These are phyloP conservation scores for Pseudonaja textilis DNA, from an alignment of 2,113 vertebrate genomes.

Conservation along the genomic window DNA sequence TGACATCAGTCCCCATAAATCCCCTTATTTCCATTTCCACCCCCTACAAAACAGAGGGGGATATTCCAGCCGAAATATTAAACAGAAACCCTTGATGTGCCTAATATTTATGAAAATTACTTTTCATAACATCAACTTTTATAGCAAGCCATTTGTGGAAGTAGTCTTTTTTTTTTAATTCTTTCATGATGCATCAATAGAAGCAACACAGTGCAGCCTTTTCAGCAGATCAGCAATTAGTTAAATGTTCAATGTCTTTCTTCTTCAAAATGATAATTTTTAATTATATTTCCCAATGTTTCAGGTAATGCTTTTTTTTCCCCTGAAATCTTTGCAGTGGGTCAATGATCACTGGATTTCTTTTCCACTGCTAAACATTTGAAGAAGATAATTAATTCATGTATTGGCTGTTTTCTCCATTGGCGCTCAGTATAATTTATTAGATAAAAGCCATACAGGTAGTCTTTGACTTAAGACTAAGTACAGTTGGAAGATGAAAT, in stretches of 20 bases:
- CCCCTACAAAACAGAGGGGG: background rate
- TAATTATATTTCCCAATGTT: background rate
- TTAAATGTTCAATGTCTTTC: constrained; percentile 62
- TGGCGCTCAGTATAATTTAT: background rate
- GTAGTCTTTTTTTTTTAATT: background rate
- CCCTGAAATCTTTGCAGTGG: constrained; percentile 40
- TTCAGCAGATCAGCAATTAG: constrained; percentile 64
- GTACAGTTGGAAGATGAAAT: background rate
- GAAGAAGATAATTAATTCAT: background rate
- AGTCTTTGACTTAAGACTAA: background rate
- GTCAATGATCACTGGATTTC: background rate
- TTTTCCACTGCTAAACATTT: background rate
- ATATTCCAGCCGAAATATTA: background rate
- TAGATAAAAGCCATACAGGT: background rate
- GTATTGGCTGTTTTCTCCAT: background rate
- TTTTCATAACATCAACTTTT: background rate
- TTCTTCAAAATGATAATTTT: constrained; percentile 49
- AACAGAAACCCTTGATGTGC: background rate
- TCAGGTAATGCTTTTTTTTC: background rate
- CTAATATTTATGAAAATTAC: background rate
- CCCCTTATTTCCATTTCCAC: background rate
- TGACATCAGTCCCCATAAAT: background rate
- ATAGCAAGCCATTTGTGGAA: background rate
- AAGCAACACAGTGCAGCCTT: constrained; percentile 62
- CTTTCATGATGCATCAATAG: background rate